phyloP scores from a whole-genome alignment of 2,888 invertebrate genomes.

The Andrena flavipes region DNA sequence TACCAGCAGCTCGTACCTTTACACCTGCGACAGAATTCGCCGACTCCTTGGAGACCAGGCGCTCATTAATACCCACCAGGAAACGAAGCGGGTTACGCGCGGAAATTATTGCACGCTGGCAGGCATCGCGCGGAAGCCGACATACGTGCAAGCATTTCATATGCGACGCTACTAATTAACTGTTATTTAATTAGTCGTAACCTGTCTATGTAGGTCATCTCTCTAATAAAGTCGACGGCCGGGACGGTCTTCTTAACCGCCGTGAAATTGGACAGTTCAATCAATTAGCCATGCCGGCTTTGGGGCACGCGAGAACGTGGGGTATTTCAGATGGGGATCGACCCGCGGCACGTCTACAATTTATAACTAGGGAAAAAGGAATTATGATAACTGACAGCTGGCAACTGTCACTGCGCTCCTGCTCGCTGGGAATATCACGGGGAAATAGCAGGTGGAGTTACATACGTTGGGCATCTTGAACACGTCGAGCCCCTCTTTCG shows the following conservation, averaged over 20 bases:
- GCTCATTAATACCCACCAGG: no score
- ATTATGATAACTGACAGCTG: slow-evolving; percentile 32
- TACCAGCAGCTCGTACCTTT: no score
- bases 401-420: slow-evolving; percentile 33
- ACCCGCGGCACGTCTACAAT: neutral
- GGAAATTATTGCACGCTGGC: neutral
- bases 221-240: neutral
- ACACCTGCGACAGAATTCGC: no score
- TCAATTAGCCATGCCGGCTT: neutral
- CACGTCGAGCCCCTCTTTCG: neutral
- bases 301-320: neutral
- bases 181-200: neutral
- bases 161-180: slow-evolving; percentile 4
- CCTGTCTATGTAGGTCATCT: neutral
- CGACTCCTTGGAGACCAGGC: no score
- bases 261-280: slow-evolving; percentile 11
- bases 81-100: neutral
- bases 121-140: neutral
- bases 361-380: slow-evolving; percentile 8
- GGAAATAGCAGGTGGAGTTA: slow-evolving; percentile 49
- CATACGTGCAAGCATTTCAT: neutral
- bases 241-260: neutral
- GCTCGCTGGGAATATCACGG: slow-evolving; percentile 31
- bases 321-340: neutral
- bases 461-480: slow-evolving; percentile 32